Evolutionary conservation across 2,113 vertebrate species (phyloP).

Genomic region (Phoenicopterus ruber): DNA sequence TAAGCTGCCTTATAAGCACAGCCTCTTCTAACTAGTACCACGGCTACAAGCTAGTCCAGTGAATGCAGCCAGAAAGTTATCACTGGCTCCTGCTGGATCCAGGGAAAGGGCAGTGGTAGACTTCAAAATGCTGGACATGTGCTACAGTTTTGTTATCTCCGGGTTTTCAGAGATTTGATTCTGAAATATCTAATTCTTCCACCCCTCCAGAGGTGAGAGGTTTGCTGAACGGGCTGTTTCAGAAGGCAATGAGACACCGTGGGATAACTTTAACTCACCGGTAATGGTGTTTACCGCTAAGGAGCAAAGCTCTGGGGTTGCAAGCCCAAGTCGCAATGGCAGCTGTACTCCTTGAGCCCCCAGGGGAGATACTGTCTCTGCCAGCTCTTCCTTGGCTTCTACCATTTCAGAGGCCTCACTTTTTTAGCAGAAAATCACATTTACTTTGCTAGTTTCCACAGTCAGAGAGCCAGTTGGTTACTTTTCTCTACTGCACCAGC

Average conservation of each 20-base stretch:
- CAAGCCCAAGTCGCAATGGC: not conserved
- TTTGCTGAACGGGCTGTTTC: not conserved
- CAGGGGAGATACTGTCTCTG: not conserved
- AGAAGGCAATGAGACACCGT: not conserved
- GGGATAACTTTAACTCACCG: not conserved
- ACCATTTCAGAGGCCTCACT: not conserved
- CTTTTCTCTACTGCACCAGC: not conserved
- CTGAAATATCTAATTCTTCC: not conserved
- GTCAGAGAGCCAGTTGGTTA: not conserved
- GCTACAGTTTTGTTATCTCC: not conserved
- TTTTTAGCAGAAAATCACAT: not conserved
- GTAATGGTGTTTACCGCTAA: not conserved
- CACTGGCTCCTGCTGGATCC: not conserved
- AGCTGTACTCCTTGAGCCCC: not conserved
- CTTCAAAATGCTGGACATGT: not conserved
- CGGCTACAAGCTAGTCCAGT: not conserved
- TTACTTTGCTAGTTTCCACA: not conserved
- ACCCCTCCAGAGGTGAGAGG: not conserved
- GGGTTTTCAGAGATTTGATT: not conserved
- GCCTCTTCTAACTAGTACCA: not conserved
- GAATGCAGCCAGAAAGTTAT: not conserved
- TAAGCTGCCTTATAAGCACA: not conserved
- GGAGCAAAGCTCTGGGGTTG: not conserved
- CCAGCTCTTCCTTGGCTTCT: not conserved
- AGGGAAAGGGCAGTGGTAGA: not conserved